phyloP scores from a whole-genome alignment of 2,113 vertebrate genomes.

The Dipodomys spectabilis region DNA sequence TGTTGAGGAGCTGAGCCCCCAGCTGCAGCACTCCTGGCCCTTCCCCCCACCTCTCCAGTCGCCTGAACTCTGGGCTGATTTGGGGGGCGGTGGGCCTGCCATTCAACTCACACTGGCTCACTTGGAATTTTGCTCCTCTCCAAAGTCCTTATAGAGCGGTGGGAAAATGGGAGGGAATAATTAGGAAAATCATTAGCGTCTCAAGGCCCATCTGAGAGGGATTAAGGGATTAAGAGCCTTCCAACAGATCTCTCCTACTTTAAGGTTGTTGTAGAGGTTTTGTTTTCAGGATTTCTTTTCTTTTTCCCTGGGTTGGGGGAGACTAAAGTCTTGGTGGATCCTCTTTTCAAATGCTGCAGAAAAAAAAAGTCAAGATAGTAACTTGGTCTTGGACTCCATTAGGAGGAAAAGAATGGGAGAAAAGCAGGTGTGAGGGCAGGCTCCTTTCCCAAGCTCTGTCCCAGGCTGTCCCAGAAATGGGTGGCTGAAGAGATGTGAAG shows the following conservation, averaged over 20 bases:
- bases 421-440: not conserved
- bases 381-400: not conserved
- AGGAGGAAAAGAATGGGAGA: not conserved
- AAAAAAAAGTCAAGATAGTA: constrained; percentile 51
- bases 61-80: not conserved
- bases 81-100: constrained; percentile 75
- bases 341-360: constrained; percentile 47
- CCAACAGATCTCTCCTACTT: constrained; percentile 73
- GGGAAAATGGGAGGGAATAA: constrained; percentile 88
- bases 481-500: no score
- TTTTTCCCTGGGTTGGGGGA: constrained; percentile 52
- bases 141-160: constrained; percentile 84
- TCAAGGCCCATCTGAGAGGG: constrained; percentile 88
- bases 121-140: constrained; percentile 79
- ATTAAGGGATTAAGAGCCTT: constrained; percentile 89
- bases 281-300: constrained; percentile 61
- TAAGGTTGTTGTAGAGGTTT: constrained; percentile 76
- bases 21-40: constrained; percentile 67
- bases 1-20: constrained; percentile 32
- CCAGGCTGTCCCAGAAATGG: not conserved
- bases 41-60: constrained; percentile 77
- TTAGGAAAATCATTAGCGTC: constrained; percentile 87
- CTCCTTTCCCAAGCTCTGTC: not conserved
- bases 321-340: constrained; percentile 42
- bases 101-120: constrained; percentile 67